Evolutionary conservation across 2,113 vertebrate species (phyloP), one percentile per base, ranked within the genome.

Genomic region (Fulmarus glacialis): DNA sequence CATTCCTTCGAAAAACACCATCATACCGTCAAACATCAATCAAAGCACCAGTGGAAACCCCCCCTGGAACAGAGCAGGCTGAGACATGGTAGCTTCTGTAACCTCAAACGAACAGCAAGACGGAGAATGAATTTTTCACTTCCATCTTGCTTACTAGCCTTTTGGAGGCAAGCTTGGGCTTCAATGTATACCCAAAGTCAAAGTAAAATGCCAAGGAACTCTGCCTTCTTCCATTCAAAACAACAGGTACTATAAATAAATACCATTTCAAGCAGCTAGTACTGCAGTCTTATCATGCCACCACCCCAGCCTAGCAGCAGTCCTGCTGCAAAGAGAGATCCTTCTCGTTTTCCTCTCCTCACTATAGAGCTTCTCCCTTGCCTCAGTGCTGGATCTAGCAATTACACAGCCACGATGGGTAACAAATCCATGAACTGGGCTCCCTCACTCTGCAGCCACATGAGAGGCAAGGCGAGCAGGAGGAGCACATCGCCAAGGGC

Each of bases 391-490:
- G 58, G 14, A 77, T 32, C 36, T 40, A 58, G 36, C 1, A 0
- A 52, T 24, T 52, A 18, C 34, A 34, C 13, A 34, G 67, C 22
- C 68, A 34, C 0, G 1, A 43, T 3, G 29, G 47, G 8, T 26
- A 40, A 66, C 0, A 0, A 77, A 74, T 24, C 34, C 55, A 42
- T 27, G 12, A 63, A 38, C 45, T 11, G 17, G 34, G 34, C 18
- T 68, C 20, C 30, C 32, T 30, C 40, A 4, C 7, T 11, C 40
- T 7, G 29, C 36, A 56, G 52, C 64, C 29, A 34, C 22, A 7
- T 3, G 0, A 0, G 26, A 66, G 14, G 29, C 34, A 73, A 58
- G 18, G 17, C 0, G 0, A 72, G 36, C 45, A 73, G 71, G 48
- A 79, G 34, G 18, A 77, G 40, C 78, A 43, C 43, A 30, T 2